Base-by-base conservation (phyloP, 2,797 vertebrate genomes). In the Sebastes dallii region DNA sequence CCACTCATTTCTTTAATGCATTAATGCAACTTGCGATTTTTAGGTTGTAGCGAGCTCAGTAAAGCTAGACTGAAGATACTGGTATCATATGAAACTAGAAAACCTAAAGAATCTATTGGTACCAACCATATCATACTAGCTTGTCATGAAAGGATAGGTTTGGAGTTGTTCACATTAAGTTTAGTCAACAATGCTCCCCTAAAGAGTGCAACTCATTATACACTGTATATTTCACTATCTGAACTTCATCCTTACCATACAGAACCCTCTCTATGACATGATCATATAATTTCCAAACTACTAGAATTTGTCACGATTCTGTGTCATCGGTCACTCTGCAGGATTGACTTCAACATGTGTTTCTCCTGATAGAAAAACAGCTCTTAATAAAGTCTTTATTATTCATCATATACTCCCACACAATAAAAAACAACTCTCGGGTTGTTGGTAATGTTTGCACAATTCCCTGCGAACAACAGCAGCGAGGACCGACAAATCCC, bases 391-490 rank as follows among this genome's bases (percentile, higher is more conserved):
- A 6, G 12, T 46, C 50, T 52, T 46, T 27, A 50, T 62, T 29
- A 56, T 72, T 77, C 78, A 55, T 6, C 9, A 27, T 4, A 14
- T 13, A 36, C 8, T 50, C 32, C 18, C 46, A 29, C 39, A 56
- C 52, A 68, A 36, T 20, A 36, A 62, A 46, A 36, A 29, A 0
- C 2, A 27, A n/a, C 25, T 64, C 77, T 29, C 0, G 1, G 34
- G 20, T 77, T 78, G 14, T n/a, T 60, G 59, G n/a, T 46, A 22
- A 66, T 73, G 55, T 86, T 72, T 82, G 30, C 64, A 66, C 24
- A 52, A 32, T 22, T 62, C 18, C 1, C 58, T 55, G 66, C 22
- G 73, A 69, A 71, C 78, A 73, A 10, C 60, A 68, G 36, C 64
- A 52, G 22, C 1, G 2, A 66, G 13, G 72, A 16, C 9, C 39